Base-by-base conservation (phyloP, 2,113 vertebrate genomes). In the Spermophilus dauricus region DNA sequence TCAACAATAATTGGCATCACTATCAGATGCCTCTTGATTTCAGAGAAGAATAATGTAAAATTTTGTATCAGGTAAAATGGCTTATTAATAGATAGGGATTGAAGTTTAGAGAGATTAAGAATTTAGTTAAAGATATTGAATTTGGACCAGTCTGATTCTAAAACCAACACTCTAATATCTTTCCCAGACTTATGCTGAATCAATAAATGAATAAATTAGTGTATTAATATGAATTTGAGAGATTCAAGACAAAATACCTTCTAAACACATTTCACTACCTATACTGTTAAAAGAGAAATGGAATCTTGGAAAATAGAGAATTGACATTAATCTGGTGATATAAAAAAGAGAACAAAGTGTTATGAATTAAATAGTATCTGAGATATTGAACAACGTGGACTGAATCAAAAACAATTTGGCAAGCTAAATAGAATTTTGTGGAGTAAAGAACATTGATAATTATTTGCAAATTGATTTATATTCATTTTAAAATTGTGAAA, bases 401-500 rank as follows among this genome's bases (percentile, higher is more conserved):
- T 22, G 32, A 81, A 81, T 17, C 18, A 81, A 89, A 30, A 86
- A 69, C 32, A 94, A 45, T 58, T 84, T 88, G 28, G 10, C 5
- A 81, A 16, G 1, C 30, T 86, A 86, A 75, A 83, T 24, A 70
- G 22, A 93, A 84, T 89, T 82, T 30, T 67, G 30, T 81, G 20
- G 56, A 58, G 22, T 61, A 93, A 67, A 34, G n/a, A 51, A 75
- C 89, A 61, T 2, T 67, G 42, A 91, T 8, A 61, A 34, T 42
- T 76, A 16, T 61, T 67, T 83, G 67, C 8, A 89, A 63, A 17
- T 91, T 9, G 92, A 12, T 86, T 4, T 42, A 18, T n/a, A 84
- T 83, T 72, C 70, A 87, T 80, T 89, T 89, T 1, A 90, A 93
- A 95, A 39, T 14, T 91, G 65, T 16, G 20, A 96, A 96, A 91